These are phyloP conservation scores for Rapana venosa DNA, from an alignment of 2,888 invertebrate species.

Conservation along the genomic window DNA sequence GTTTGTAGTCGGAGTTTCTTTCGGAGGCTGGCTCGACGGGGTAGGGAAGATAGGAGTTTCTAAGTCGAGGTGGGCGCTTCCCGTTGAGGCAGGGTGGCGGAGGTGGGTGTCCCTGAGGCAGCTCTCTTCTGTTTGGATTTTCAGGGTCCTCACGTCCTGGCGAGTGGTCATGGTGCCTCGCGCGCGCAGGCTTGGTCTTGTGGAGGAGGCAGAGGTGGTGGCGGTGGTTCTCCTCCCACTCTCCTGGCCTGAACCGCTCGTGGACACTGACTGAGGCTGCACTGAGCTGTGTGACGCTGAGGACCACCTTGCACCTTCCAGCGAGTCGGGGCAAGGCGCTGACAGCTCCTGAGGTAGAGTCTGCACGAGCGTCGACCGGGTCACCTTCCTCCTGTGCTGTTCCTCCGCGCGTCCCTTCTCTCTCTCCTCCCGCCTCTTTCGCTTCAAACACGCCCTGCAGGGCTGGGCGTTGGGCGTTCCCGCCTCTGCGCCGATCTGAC, in stretches of 20 bases:
- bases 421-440: conserved; percentile 20
- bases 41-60: conserved; percentile 20
- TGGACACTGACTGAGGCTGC: background rate
- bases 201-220: background rate
- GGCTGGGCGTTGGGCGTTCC: background rate
- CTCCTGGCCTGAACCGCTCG: background rate
- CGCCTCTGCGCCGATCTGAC: background rate
- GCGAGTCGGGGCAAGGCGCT: background rate
- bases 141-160: conserved; percentile 45
- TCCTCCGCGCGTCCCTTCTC: background rate
- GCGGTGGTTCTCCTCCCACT: background rate
- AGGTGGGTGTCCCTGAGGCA: conserved; percentile 20
- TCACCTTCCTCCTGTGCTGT: background rate
- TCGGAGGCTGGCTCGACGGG: background rate
- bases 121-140: conserved; percentile 52
- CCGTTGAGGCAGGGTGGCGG: background rate
- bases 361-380: conserved; percentile 26
- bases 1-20: background rate
- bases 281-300: background rate
- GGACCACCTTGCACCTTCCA: background rate
- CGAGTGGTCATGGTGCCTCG: conserved; percentile 56
- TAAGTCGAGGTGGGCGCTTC: conserved; percentile 19
- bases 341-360: background rate
- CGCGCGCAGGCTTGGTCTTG: conserved; percentile 38
- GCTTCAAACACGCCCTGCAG: conserved; percentile 18